Evolutionary conservation across 2,888 invertebrate genomes (phyloP).

Genomic region (Abrostola triplasia): DNA sequence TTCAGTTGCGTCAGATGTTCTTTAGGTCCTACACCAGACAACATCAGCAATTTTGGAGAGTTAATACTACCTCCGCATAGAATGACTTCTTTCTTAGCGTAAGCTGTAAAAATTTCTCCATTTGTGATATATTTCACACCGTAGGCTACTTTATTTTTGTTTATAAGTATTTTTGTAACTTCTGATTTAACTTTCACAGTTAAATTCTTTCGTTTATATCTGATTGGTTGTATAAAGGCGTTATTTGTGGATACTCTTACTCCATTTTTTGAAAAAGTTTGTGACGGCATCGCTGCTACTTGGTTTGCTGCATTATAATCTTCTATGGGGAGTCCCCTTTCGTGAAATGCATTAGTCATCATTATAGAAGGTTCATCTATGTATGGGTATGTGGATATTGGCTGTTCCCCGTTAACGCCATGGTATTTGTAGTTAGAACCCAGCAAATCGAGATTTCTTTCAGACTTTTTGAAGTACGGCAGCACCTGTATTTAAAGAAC

Average conservation of each 20-base stretch:
- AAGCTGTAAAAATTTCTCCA: slow-evolving; percentile 58
- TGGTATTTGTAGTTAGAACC: slow-evolving; percentile 87
- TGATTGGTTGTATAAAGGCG: slow-evolving; percentile 90
- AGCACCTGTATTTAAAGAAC: slow-evolving; percentile 76
- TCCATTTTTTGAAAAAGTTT: slow-evolving; percentile 87
- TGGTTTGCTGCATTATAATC: slow-evolving; percentile 88
- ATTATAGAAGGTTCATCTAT: slow-evolving; percentile 87
- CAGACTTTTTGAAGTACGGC: slow-evolving; percentile 91
- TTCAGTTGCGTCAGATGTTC: slow-evolving; percentile 33
- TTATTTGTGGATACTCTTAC: slow-evolving; percentile 89
- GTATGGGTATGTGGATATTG: slow-evolving; percentile 89
- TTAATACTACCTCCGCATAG: slow-evolving; percentile 73
- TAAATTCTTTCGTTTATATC: slow-evolving; percentile 84
- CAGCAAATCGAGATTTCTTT: slow-evolving; percentile 87
- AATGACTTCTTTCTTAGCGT: slow-evolving; percentile 76
- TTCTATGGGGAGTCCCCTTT: slow-evolving; percentile 87
- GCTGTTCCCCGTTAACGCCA: slow-evolving; percentile 88
- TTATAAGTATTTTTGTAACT: slow-evolving; percentile 87
- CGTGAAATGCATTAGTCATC: slow-evolving; percentile 87
- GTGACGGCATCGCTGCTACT: slow-evolving; percentile 88
- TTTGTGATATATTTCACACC: slow-evolving; percentile 69
- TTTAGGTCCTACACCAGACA: slow-evolving; percentile 76
- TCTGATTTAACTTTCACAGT: slow-evolving; percentile 83
- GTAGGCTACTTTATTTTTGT: slow-evolving; percentile 73
- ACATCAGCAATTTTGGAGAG: slow-evolving; percentile 74